These are phyloP conservation scores for Drosophila asahinai DNA, from an alignment of 1,140 invertebrate genomes.

Conservation along the genomic window DNA sequence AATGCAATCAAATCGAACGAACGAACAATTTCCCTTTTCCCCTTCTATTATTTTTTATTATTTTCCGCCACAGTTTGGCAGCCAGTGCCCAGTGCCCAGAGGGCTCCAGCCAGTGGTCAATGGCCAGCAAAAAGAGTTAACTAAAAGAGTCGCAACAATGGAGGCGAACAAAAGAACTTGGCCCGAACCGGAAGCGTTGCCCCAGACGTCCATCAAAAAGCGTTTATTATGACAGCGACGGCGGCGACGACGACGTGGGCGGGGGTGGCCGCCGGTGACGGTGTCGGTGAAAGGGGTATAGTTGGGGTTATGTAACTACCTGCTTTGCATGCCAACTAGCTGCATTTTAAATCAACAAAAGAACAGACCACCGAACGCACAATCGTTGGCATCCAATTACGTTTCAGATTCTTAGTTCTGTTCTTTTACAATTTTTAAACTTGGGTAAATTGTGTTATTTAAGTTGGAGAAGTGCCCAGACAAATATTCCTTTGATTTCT, in stretches of 20 bases:
- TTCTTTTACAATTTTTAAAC: neutral
- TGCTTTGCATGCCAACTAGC: slow-evolving; percentile 65
- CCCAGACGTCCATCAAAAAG: slow-evolving; percentile 46
- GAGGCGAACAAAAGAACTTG: slow-evolving; percentile 3
- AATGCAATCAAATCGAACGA: slow-evolving; percentile 36
- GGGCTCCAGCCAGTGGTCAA: slow-evolving; percentile 30
- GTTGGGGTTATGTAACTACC: slow-evolving; percentile 22
- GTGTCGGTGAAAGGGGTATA: neutral
- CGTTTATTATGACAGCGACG: slow-evolving; percentile 23
- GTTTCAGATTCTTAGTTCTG: neutral
- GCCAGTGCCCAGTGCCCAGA: slow-evolving; percentile 8
- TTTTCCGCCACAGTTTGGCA: slow-evolving; percentile 29
- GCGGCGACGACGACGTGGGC: neutral
- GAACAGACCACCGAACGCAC: slow-evolving; percentile 5
- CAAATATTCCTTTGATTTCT: too few species aligned
- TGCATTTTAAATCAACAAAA: slow-evolving; percentile 20
- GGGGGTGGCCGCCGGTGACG: neutral
- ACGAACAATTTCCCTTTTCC: slow-evolving; percentile 13
- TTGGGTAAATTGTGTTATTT: neutral
- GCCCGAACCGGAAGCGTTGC: slow-evolving; percentile 66
- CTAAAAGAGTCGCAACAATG: slow-evolving; percentile 7
- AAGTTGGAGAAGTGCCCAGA: too few species aligned
- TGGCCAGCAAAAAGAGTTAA: slow-evolving; percentile 32
- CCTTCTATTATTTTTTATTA: slow-evolving; percentile 15
- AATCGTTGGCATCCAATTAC: neutral